Evolutionary conservation across 2,797 vertebrate genomes (phyloP).

Genomic region (Spheniscus humboldti): DNA sequence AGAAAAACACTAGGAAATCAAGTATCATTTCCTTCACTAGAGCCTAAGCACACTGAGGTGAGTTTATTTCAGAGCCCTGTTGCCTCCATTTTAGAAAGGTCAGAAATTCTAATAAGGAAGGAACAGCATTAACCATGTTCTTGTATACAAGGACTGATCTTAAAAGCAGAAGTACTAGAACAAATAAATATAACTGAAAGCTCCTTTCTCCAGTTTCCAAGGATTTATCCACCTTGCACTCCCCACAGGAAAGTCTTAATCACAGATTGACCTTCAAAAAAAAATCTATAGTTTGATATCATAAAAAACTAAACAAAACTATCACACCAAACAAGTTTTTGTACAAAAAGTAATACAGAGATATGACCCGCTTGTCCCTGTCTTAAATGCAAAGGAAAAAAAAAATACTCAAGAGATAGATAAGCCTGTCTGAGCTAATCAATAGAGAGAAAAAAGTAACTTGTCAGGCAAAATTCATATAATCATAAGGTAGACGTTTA

Average conservation of each 20-base stretch:
- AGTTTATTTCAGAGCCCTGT: neutral
- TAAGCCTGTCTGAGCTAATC: neutral
- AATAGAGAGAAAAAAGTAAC: neutral
- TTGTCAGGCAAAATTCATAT: neutral
- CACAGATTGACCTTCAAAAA: neutral
- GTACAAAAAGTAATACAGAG: neutral
- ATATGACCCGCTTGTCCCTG: neutral
- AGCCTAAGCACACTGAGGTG: neutral
- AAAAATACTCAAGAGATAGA: neutral
- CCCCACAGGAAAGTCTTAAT: neutral
- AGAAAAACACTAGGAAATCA: neutral
- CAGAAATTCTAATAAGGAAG: neutral
- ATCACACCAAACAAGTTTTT: neutral
- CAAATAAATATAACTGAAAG: neutral
- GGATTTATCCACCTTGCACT: neutral
- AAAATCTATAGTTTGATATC: neutral
- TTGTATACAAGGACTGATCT: neutral
- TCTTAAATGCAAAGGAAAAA: neutral
- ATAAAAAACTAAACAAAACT: neutral
- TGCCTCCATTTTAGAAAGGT: neutral
- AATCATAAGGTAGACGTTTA: neutral
- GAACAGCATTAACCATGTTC: neutral
- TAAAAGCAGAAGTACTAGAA: neutral
- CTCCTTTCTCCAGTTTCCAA: neutral
- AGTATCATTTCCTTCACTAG: neutral